Conservation (phyloP, 2,797 vertebrate genomes). For the Tympanoctomys barrerae region DNA sequence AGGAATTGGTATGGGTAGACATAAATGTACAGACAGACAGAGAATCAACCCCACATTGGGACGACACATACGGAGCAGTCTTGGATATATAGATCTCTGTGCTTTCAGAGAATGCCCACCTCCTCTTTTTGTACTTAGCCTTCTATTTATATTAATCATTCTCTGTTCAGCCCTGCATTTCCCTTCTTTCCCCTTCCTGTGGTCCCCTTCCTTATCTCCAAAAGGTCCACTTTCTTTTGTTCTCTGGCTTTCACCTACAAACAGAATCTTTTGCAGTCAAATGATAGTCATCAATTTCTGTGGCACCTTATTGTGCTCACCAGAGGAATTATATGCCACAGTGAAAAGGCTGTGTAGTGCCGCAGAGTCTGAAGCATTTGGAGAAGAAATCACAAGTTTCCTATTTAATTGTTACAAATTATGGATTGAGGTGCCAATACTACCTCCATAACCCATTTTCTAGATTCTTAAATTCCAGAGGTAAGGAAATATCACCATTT, state of each 20-base stretch:
- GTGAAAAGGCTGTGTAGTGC: not conserved
- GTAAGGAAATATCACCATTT: not conserved
- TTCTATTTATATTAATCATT: not conserved
- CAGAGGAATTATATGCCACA: not conserved
- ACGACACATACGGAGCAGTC: not conserved
- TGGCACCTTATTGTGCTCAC: not conserved
- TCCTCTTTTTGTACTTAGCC: not conserved
- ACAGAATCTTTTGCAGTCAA: not conserved
- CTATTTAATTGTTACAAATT: constrained; percentile 10
- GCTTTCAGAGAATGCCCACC: not conserved
- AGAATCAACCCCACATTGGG: not conserved
- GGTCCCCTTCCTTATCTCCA: not conserved
- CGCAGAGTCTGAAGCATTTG: not conserved
- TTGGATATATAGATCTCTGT: not conserved
- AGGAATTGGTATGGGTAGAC: not conserved
- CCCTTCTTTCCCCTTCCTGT: not conserved
- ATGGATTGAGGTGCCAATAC: not conserved
- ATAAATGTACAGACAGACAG: not conserved
- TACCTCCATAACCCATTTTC: not conserved
- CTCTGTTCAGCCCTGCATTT: not conserved
- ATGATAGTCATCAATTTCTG: not conserved
- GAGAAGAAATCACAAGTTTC: not conserved
- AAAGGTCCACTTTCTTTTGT: not conserved
- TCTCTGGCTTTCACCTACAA: not conserved
- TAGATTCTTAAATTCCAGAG: not conserved